Conservation (phyloP, 2,888 invertebrate species). For the Habroteleia sp. region DNA sequence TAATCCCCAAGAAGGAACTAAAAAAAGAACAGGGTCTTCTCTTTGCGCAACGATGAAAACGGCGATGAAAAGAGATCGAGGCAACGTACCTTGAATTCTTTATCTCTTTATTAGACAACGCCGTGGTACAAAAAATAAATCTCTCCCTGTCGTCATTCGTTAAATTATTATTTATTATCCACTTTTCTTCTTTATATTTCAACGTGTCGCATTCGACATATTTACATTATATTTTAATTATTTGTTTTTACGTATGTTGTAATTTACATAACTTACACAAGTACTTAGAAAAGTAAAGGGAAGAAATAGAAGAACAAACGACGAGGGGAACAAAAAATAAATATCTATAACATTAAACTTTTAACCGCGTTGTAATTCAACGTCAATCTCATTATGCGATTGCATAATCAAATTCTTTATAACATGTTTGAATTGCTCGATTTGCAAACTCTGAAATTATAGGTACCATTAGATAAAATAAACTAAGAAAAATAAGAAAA, state of each 20-base stretch:
- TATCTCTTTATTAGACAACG: slow-evolving; percentile 12
- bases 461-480: neutral
- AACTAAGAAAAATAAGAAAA: slow-evolving; percentile 3
- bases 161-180: slow-evolving; percentile 37
- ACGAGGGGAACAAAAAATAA: slow-evolving; percentile 13
- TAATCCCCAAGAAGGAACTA: slow-evolving; percentile 16
- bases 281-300: slow-evolving; percentile 9
- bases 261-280: slow-evolving; percentile 48
- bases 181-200: slow-evolving; percentile 19
- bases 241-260: slow-evolving; percentile 14
- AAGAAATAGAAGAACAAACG: slow-evolving; percentile 10
- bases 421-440: too few species aligned
- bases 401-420: slow-evolving; percentile 5
- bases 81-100: slow-evolving; percentile 9
- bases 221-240: slow-evolving; percentile 36
- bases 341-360: too few species aligned
- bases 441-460: too few species aligned
- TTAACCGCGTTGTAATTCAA: slow-evolving; percentile 29
- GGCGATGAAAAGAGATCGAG: slow-evolving; percentile 1
- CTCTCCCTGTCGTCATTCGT: slow-evolving; percentile 1
- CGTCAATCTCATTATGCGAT: slow-evolving; percentile 16
- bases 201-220: slow-evolving; percentile 13
- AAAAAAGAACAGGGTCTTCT: slow-evolving; percentile 15
- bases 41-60: slow-evolving; percentile 6
- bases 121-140: slow-evolving; percentile 24